Percentiles rank a stretch among this genome's conserved stretches.
Conservation (phyloP, 1,140 invertebrate genomes). For the Papilio polytes region DNA sequence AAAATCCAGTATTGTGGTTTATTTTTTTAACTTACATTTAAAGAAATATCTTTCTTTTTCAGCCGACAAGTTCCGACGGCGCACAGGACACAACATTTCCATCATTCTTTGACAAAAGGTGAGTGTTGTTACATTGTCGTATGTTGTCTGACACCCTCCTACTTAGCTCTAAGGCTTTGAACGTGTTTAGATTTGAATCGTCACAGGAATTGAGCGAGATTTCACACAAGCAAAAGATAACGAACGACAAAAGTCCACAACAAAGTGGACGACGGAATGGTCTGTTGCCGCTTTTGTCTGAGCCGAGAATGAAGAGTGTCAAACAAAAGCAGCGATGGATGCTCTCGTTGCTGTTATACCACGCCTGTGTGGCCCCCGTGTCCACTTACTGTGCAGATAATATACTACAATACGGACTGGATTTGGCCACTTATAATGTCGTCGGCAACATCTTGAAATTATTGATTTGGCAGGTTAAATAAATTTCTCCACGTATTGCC, state of each 20-base stretch:
- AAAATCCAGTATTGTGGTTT: too few relatives aligned
- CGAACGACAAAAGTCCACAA: constrained; percentile 32
- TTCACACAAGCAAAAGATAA: constrained; percentile 38
- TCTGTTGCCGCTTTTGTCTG: constrained; percentile 46
- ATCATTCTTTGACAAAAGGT: constrained; percentile 18
- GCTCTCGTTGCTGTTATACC: constrained; percentile 71
- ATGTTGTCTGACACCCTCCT: neutral
- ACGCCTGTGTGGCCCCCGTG: constrained; percentile 74
- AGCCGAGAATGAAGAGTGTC: constrained; percentile 42
- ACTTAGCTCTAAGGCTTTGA: constrained; percentile 35
- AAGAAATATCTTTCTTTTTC: neutral
- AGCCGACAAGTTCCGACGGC: neutral
- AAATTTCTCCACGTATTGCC: constrained; percentile 48
- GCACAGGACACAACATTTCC: neutral
- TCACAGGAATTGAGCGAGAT: constrained; percentile 58
- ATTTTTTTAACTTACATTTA: neutral
- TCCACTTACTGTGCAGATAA: constrained; percentile 71
- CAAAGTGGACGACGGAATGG: constrained; percentile 37
- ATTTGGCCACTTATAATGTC: constrained; percentile 72
- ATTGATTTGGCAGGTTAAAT: constrained; percentile 69
- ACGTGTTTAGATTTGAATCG: constrained; percentile 64
- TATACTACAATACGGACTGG: constrained; percentile 73
- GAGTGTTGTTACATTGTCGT: neutral
- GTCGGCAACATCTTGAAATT: constrained; percentile 60
- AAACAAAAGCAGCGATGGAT: constrained; percentile 68